Evolutionary conservation across 2,888 invertebrate species (phyloP), one percentile per base, ranked within the genome.

Genomic region (Phragmatobia fuliginosa): DNA sequence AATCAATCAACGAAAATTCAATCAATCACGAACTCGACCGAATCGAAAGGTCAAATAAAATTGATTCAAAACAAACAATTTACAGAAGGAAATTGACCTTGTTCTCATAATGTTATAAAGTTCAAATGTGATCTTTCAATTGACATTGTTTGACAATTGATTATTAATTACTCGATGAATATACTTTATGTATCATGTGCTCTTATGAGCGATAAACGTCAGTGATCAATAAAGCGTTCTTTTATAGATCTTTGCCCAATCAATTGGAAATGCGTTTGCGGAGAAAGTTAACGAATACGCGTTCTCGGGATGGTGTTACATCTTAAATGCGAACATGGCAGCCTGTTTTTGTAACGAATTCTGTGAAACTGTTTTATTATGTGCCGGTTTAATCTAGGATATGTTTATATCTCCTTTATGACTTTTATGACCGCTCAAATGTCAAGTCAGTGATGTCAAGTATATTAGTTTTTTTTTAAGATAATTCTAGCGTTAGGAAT

Each of bases 251-350:
- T 71, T 80, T 81, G 81, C 73, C 75, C 78, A 74, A 83, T 83
- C 78, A 78, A 81, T 84, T 85, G 82, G 81, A 85, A 86, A 80
- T 85, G 85, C 85, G 82, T 87, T 86, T 83, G 79, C 75, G 81
- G 90, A 85, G 89, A 89, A 88, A 90, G 90, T 86, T 80, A 83
- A 81, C 77, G 79, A 77, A 74, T 76, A 79, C 70, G 65, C 72
- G 74, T 76, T 77, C 77, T 75, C 73, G 74, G 74, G 72, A 80
- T 80, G 80, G 77, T 76, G 77, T 75, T 77, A 79, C 74, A 78
- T 73, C 70, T 79, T 79, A 81, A 76, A 78, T 73, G 62, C 66
- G 41, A 71, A 76, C 56, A 62, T 70, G 64, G 67, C 63, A 83
- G 76, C 84, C 49, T 36, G 58, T 70, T 62, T 36, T 83, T 85